phyloP scores from a whole-genome alignment of 1,140 invertebrate genomes.

The Aradophagus sp. region DNA sequence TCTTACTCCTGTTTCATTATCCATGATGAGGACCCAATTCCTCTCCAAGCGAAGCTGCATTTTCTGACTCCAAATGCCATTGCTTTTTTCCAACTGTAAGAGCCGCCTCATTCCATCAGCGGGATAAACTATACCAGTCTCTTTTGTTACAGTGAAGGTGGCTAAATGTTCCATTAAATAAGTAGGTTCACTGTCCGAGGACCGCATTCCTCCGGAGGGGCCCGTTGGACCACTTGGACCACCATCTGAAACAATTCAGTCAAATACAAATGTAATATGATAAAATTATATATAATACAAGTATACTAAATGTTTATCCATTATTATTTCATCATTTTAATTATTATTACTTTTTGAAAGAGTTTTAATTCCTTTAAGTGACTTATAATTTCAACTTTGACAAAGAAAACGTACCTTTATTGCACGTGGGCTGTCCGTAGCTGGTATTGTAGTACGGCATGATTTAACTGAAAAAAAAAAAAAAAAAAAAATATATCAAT shows the following conservation, averaged over 20 bases:
- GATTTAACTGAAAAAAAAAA: slow-evolving; percentile 46
- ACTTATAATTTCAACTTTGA: too few species aligned
- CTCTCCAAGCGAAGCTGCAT: slow-evolving; percentile 94
- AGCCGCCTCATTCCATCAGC: slow-evolving; percentile 96
- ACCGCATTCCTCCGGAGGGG: slow-evolving; percentile 59
- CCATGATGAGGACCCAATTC: slow-evolving; percentile 94
- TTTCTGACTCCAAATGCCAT: slow-evolving; percentile 99
- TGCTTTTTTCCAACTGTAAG: slow-evolving; percentile 96
- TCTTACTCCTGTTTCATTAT: slow-evolving; percentile 96
- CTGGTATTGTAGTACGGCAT: slow-evolving; percentile 71
- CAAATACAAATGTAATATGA: too few species aligned
- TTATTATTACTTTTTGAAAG: too few species aligned
- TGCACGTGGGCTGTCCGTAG: slow-evolving; percentile 64
- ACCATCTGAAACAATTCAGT: slow-evolving; percentile 59
- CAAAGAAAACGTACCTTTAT: slow-evolving; percentile 60
- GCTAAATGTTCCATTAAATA: slow-evolving; percentile 97
- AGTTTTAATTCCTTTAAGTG: too few species aligned
- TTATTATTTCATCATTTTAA: too few species aligned
- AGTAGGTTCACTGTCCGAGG: slow-evolving; percentile 80
- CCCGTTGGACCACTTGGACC: slow-evolving; percentile 60
- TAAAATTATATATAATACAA: neutral
- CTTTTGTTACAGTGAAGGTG: slow-evolving; percentile 94
- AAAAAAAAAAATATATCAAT: too few species aligned
- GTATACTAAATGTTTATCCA: too few species aligned
- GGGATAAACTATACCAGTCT: slow-evolving; percentile 89